Evolutionary conservation across 2,888 invertebrate species (phyloP).

Genomic region (Ferdinandea cuprea): DNA sequence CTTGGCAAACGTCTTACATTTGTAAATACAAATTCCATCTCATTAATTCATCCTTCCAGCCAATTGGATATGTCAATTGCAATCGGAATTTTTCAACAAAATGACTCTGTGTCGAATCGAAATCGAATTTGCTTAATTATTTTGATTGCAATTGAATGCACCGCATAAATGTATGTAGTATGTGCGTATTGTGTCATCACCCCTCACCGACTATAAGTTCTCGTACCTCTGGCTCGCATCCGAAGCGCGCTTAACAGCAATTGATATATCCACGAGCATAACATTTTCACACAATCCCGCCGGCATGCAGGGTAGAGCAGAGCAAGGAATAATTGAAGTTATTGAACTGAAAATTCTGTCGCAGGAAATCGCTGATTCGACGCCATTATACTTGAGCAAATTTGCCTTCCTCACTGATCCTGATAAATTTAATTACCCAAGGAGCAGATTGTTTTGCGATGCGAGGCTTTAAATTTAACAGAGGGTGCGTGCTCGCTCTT

Average conservation of each 20-base stretch:
- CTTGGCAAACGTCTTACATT: background rate
- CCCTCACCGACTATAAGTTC: background rate
- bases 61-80: constrained; percentile 19
- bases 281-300: constrained; percentile 17
- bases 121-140: constrained; percentile 41
- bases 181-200: constrained; percentile 3
- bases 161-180: background rate
- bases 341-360: constrained; percentile 71
- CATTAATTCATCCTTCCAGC: background rate
- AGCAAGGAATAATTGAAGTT: constrained; percentile 65
- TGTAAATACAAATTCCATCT: background rate
- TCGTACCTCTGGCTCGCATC: background rate
- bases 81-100: constrained; percentile 3
- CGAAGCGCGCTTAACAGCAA: constrained; percentile 36
- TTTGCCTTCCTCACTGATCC: constrained; percentile 26
- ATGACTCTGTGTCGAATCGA: constrained; percentile 15
- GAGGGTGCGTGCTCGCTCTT: too few relatives aligned
- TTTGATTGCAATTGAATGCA: constrained; percentile 46
- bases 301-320: too few relatives aligned
- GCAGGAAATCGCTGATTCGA: constrained; percentile 66
- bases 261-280: constrained; percentile 62
- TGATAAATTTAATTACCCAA: constrained; percentile 61
- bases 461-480: constrained; percentile 48
- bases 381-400: constrained; percentile 64
- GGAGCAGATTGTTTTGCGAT: constrained; percentile 51